Evolutionary conservation across 2,888 invertebrate species (phyloP).

Genomic region (Diarsia mendica): DNA sequence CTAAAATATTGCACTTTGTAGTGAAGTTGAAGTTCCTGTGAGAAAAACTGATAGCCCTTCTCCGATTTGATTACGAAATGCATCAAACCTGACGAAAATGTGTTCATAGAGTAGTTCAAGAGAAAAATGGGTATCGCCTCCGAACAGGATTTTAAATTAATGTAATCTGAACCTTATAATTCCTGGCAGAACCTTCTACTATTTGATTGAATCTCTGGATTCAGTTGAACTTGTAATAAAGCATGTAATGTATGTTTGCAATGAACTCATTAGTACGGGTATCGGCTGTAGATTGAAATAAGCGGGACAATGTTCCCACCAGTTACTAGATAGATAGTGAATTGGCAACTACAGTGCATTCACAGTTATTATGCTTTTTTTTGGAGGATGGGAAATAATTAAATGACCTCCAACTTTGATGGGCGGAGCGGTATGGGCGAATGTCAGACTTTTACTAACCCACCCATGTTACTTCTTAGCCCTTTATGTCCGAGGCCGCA

Average conservation of each 20-base stretch:
- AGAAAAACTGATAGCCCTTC: background rate
- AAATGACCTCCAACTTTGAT: no score
- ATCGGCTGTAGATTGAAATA: constrained; percentile 22
- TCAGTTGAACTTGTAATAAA: constrained; percentile 46
- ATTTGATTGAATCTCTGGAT: constrained; percentile 35
- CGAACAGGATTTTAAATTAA: background rate
- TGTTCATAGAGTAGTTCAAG: background rate
- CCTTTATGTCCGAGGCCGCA: no score
- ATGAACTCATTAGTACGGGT: constrained; percentile 50
- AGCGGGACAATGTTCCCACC: constrained; percentile 30
- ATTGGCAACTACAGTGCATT: no score
- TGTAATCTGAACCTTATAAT: constrained; percentile 4
- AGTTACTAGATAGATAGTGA: no score
- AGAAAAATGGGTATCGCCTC: no score
- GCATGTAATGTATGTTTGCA: constrained; percentile 52
- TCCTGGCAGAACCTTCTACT: constrained; percentile 24
- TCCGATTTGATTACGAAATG: background rate
- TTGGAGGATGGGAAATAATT: no score
- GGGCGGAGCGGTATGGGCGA: no score
- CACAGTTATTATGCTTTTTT: no score
- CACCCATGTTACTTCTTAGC: no score
- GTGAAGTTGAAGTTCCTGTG: background rate
- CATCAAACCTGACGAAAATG: background rate
- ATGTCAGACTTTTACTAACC: no score
- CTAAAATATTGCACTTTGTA: background rate